Conservation (phyloP, 1,140 invertebrate species). For the Apocrypta bakeri region DNA sequence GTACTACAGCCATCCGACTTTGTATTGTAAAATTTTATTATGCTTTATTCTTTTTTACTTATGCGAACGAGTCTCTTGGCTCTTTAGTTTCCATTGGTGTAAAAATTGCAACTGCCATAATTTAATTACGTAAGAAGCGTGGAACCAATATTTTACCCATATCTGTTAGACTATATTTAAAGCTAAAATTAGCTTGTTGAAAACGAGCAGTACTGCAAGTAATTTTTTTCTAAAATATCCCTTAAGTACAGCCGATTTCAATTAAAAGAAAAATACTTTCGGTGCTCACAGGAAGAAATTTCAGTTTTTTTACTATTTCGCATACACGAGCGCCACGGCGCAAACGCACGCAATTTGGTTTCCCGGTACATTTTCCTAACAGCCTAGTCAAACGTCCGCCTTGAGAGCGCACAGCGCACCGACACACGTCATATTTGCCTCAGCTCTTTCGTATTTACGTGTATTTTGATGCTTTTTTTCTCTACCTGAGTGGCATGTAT, state of each 20-base stretch:
- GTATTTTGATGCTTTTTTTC: constrained; percentile 29
- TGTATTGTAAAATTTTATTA: not conserved
- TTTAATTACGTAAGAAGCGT: not conserved
- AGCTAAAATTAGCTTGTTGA: not conserved
- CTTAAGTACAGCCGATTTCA: not conserved
- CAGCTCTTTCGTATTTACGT: constrained; percentile 5
- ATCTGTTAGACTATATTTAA: no score
- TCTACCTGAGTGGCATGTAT: not conserved
- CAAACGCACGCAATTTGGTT: constrained; percentile 20
- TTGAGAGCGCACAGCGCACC: not conserved
- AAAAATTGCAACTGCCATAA: not conserved
- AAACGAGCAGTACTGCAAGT: not conserved
- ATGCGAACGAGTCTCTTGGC: not conserved
- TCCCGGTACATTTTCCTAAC: constrained; percentile 22
- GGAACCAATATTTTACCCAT: not conserved
- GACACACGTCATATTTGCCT: constrained; percentile 11
- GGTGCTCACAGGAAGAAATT: not conserved
- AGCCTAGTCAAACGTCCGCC: constrained; percentile 4
- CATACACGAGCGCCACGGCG: not conserved
- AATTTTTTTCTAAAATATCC: not conserved
- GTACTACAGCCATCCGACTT: no score
- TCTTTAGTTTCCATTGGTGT: constrained; percentile 1
- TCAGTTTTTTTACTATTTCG: constrained; percentile 7
- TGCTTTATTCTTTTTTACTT: not conserved
- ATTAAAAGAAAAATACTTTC: not conserved